Base-by-base conservation (phyloP, 2,113 vertebrate species). In the Alligator mississippiensis region DNA sequence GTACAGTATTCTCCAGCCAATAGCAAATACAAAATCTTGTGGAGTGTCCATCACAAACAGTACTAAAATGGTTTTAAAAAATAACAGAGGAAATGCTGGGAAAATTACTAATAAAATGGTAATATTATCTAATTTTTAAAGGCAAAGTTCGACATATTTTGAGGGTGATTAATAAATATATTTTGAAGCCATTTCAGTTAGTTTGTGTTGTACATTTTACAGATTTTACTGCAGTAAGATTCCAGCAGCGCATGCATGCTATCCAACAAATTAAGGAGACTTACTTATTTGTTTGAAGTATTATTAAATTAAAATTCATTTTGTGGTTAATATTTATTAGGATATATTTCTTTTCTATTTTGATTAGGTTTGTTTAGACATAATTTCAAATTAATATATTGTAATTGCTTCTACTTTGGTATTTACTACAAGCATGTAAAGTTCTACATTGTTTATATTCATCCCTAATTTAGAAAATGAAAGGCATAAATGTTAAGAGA, bases 381-480 rank as follows among this genome's bases (percentile, higher is more conserved):
- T 2, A 58, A 4, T 62, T 38, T 30, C 13, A 4, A 84, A 58
- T n/a, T 87, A 54, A 47, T 4, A 77, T n/a, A 70, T 22, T 19
- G 64, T 18, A 83, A 90, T 38, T 91, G 87, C 25, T 55, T 68
- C 94, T 84, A 85, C 89, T 95, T 92, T 59, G 86, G 60, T 87
- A 95, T 79, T 90, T 90, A 80, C 38, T 80, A 54, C 92, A 90
- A 93, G 9, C 1, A 0, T 11, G 22, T 85, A 77, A 84, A 95
- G 90, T 82, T 84, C 13, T 81, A 17, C 27, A 84, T 66, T 61
- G 57, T 14, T 34, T 34, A 11, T 15, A 72, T 47, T 18, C 21
- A 60, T n/a, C 72, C 55, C 55, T 68, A 8, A 14, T 80, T 28
- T 84, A 85, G 74, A 90, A 90, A 96, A 92, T 4, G 17, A 90